Conservation (phyloP, 2,888 invertebrate genomes). For the Poecilus cupreus region DNA sequence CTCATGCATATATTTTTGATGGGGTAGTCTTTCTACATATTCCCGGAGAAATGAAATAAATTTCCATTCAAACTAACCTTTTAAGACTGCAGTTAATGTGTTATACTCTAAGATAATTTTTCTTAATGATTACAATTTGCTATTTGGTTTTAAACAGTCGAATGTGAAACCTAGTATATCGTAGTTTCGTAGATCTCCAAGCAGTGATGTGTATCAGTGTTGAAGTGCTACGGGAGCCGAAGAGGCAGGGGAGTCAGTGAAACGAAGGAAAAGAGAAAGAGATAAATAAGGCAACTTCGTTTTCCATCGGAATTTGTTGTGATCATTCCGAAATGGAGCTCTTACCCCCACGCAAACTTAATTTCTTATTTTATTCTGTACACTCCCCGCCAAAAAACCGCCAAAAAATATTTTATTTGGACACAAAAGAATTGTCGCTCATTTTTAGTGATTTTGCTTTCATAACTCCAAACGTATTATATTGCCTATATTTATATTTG, state of each 20-base stretch:
- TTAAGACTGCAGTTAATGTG: too few species aligned
- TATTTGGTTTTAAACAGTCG: background rate
- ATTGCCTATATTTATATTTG: too few species aligned
- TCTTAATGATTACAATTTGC: too few species aligned
- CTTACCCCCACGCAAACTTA: conserved; percentile 53
- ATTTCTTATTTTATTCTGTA: conserved; percentile 55
- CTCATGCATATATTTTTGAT: too few species aligned
- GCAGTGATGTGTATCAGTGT: conserved; percentile 15
- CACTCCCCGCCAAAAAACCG: conserved; percentile 19
- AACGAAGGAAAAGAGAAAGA: conserved; percentile 39
- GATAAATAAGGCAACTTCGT: conserved; percentile 52
- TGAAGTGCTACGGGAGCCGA: background rate
- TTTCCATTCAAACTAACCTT: too few species aligned
- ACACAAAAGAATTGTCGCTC: background rate
- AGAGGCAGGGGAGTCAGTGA: background rate
- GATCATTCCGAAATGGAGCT: conserved; percentile 54
- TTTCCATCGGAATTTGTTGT: conserved; percentile 56
- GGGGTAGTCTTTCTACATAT: too few species aligned
- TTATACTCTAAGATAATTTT: too few species aligned
- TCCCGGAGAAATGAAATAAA: too few species aligned
- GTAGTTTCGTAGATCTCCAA: conserved; percentile 28
- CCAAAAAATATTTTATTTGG: background rate
- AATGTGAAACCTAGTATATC: background rate
- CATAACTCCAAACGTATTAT: too few species aligned
- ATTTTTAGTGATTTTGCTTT: too few species aligned